Evolutionary conservation across 2,888 invertebrate genomes (phyloP), one percentile per base, ranked within the genome.

Genomic region (Carterocephalus palaemon): DNA sequence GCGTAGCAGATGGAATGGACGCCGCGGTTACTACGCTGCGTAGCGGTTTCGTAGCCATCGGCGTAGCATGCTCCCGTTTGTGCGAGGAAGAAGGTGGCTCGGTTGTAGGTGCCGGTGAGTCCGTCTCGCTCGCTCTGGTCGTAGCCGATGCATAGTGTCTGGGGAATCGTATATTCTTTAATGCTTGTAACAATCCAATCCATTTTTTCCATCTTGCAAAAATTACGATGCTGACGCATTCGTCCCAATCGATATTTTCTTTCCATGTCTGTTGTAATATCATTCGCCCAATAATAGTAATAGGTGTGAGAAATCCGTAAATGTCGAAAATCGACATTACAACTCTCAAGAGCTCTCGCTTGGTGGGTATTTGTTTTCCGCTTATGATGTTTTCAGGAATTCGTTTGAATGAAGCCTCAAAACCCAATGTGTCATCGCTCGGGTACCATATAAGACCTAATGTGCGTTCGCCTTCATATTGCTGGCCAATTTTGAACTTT

Each of bases 1-100:
- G 19, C 42, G 33, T 4, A 28, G 37, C 1, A 52, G 52, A 23
- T 58, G 52, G 3, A 56, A 32, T 9, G 51, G 53, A 10, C 10
- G 10, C 6, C 10, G 26, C 6, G 5, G 26, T 26, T 12, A 12
- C 26, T 26, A 12, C 26, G 26, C 2, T 7, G 5, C 26, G 26
- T 26, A 26, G 26, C 12, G 2, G 3, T 26, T 6, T 26, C 26
- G 26, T 26, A 26, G 26, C 26, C 6, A 2, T 1, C 6, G 10
- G 5, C 26, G 26, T 26, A 26, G 26, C 26, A 2, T 12, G 5
- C 2, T 12, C 4, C 1, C 7, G 26, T 1, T 10, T 5, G 26
- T 10, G 26, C 6, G 12, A 10, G 26, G 3, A 12, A 5, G 26
- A 4, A 53, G n/a, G n/a, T n/a, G n/a, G n/a, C n/a, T n/a, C n/a